phyloP scores from a whole-genome alignment of 1,140 invertebrate genomes.

The Lepidotrigona ventralis region DNA sequence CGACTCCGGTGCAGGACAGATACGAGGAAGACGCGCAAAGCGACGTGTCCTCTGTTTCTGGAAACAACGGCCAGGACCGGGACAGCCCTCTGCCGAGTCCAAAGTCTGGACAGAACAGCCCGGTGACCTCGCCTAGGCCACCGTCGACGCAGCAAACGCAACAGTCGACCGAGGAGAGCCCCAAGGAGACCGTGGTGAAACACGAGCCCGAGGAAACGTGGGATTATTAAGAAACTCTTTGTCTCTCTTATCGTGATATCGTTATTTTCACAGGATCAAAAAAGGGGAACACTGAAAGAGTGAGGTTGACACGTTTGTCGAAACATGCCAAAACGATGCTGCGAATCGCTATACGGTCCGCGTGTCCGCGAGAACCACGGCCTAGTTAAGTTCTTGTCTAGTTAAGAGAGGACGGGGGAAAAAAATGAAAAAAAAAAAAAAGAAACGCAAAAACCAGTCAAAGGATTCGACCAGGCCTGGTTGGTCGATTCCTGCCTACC shows the following conservation, averaged over 20 bases:
- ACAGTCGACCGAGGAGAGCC: slow-evolving; percentile 71
- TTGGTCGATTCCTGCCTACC: slow-evolving; percentile 77
- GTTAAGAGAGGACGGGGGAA: slow-evolving; percentile 65
- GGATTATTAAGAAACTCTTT: slow-evolving; percentile 71
- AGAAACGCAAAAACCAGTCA: slow-evolving; percentile 72
- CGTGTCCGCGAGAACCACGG: slow-evolving; percentile 33
- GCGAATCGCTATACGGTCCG: slow-evolving; percentile 34
- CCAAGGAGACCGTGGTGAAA: slow-evolving; percentile 74
- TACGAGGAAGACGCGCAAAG: slow-evolving; percentile 82
- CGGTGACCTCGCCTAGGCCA: slow-evolving; percentile 71
- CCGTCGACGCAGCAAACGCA: slow-evolving; percentile 70
- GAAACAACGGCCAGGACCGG: slow-evolving; percentile 75
- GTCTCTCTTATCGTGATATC: background rate
- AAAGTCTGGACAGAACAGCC: slow-evolving; percentile 75
- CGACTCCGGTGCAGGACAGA: slow-evolving; percentile 83
- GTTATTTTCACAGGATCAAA: background rate
- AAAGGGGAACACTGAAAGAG: no score
- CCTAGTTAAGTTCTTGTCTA: slow-evolving; percentile 73
- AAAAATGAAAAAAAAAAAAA: no score
- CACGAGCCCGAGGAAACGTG: slow-evolving; percentile 78
- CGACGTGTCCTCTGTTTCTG: slow-evolving; percentile 80
- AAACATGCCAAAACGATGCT: slow-evolving; percentile 61
- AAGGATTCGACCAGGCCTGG: slow-evolving; percentile 73
- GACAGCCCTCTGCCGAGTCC: slow-evolving; percentile 75
- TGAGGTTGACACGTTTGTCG: background rate